Percentiles rank a stretch among this genome's conserved stretches.
These are phyloP conservation scores for Gambusia holbrooki DNA, from an alignment of 2,113 vertebrate species.

Conservation along the genomic window DNA sequence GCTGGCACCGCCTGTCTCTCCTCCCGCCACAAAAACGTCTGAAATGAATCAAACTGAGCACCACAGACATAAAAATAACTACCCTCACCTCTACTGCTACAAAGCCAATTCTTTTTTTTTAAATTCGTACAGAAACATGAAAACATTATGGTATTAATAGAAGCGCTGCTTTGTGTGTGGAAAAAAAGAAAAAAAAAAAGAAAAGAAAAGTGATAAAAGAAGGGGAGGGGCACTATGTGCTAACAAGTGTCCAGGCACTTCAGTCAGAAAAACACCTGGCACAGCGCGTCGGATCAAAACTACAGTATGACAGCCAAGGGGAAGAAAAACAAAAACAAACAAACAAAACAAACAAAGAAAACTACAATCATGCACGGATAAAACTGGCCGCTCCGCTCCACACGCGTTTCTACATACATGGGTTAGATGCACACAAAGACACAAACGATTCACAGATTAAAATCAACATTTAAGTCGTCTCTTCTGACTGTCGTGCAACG, in stretches of 20 bases:
- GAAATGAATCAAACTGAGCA: constrained; percentile 66
- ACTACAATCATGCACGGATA: constrained; percentile 73
- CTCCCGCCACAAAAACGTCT: constrained; percentile 42
- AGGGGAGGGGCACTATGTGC: constrained; percentile 65
- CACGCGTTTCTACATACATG: constrained; percentile 64
- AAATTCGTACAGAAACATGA: constrained; percentile 51
- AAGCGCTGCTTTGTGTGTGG: constrained; percentile 54
- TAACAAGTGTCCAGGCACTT: constrained; percentile 70
- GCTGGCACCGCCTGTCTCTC: constrained; percentile 48
- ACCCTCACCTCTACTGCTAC: constrained; percentile 57
- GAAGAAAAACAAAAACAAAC: no score
- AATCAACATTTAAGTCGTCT: constrained; percentile 62
- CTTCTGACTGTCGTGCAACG: constrained; percentile 60
- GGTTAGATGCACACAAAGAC: constrained; percentile 70
- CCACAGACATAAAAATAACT: constrained; percentile 53
- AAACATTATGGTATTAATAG: constrained; percentile 53
- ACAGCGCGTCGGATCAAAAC: constrained; percentile 59
- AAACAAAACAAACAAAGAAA: constrained; percentile 19
- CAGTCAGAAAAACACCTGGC: constrained; percentile 67
- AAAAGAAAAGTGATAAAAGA: no score
- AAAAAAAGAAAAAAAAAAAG: constrained; percentile 2
- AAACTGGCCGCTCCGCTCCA: constrained; percentile 53
- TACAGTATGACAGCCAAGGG: constrained; percentile 56
- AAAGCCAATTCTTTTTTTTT: constrained; percentile 30
- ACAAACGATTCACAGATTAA: constrained; percentile 72